Percentiles rank a stretch among this genome's conserved stretches.
phyloP scores from a whole-genome alignment of 2,888 invertebrate species.

The Drosophila mimetica region DNA sequence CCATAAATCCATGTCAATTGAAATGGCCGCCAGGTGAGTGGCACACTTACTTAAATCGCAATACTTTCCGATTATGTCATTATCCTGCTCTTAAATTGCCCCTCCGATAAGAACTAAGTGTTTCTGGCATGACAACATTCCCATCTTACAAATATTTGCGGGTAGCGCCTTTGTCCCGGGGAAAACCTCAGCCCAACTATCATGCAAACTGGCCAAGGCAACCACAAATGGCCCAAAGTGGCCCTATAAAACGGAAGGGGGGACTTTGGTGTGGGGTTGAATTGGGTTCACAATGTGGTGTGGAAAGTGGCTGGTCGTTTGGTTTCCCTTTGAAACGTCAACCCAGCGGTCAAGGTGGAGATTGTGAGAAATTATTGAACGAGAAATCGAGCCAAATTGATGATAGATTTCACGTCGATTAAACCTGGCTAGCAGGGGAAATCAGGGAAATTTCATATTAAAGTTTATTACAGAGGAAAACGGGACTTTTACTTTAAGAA shows the following conservation, averaged over 20 bases:
- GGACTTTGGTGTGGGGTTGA: constrained; percentile 10
- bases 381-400: constrained; percentile 2
- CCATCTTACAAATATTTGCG: constrained; percentile 39
- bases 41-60: constrained; percentile 25
- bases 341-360: not conserved
- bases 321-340: constrained; percentile 29
- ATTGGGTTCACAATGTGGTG: constrained; percentile 5
- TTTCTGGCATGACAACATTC: constrained; percentile 18
- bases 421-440: not conserved
- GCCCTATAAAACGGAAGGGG: constrained; percentile 21
- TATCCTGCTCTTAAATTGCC: constrained; percentile 13
- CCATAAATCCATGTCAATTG: constrained; percentile 53
- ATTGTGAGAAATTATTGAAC: constrained; percentile 10
- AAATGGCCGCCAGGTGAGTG: constrained; percentile 28
- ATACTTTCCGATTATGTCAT: constrained; percentile 16
- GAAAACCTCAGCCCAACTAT: constrained; percentile 14
- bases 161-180: constrained; percentile 20
- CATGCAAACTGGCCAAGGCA: constrained; percentile 12
- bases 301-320: constrained; percentile 17
- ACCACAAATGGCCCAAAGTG: constrained; percentile 45
- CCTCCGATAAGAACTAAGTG: constrained; percentile 4
- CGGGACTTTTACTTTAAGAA: too few relatives aligned
- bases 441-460: not conserved
- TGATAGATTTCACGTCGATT: constrained; percentile 24
- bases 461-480: not conserved